Conservation (phyloP, 2,113 vertebrate genomes). For the Monopterus albus region DNA sequence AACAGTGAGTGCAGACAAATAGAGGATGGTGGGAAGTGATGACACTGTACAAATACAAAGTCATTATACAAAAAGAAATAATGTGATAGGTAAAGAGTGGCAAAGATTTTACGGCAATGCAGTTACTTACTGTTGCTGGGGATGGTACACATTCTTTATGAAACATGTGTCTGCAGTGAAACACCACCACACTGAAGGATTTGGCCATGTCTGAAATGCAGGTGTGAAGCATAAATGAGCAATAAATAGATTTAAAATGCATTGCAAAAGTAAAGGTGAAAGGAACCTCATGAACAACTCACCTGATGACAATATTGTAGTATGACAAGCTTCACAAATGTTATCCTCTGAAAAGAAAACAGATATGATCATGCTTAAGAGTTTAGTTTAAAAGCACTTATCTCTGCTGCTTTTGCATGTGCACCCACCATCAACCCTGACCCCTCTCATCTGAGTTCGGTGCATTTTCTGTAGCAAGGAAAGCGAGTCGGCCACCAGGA, state of each 20-base stretch:
- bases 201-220: slow-evolving; percentile 88
- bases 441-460: slow-evolving; percentile 93
- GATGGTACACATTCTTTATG: slow-evolving; percentile 95
- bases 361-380: background rate
- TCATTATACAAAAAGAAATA: too few relatives aligned
- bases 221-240: background rate
- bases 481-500: slow-evolving; percentile 94
- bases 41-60: too few relatives aligned
- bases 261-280: background rate
- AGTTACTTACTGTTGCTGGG: slow-evolving; percentile 86
- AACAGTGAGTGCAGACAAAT: background rate
- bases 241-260: background rate
- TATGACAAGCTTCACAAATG: slow-evolving; percentile 94
- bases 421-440: slow-evolving; percentile 90
- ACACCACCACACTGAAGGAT: slow-evolving; percentile 90
- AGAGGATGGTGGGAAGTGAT: too few relatives aligned
- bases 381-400: slow-evolving; percentile 13
- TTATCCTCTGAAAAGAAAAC: slow-evolving; percentile 89
- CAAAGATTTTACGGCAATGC: too few relatives aligned
- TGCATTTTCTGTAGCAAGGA: slow-evolving; percentile 97
- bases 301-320: slow-evolving; percentile 94
- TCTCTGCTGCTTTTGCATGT: background rate
- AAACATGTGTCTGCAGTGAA: slow-evolving; percentile 99
- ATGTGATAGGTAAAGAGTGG: too few relatives aligned
- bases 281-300: slow-evolving; percentile 9